These are phyloP conservation scores for Tetragnatha montana DNA, from an alignment of 2,888 invertebrate species.

Conservation along the genomic window DNA sequence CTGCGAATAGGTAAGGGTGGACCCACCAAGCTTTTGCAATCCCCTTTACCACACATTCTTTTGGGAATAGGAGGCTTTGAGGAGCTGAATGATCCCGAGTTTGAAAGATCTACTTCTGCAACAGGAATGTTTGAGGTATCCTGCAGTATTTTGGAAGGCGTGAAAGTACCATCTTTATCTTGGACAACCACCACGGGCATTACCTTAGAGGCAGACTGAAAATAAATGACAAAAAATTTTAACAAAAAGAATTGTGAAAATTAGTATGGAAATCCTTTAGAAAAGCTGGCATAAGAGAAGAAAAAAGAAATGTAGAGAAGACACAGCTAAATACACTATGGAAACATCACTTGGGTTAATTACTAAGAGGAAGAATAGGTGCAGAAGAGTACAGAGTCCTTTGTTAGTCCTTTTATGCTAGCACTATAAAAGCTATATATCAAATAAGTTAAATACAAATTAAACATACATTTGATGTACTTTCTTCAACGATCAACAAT, in stretches of 20 bases:
- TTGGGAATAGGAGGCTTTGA: constrained; percentile 57
- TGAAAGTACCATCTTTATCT: constrained; percentile 15
- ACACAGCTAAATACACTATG: not conserved
- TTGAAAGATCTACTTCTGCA: constrained; percentile 3
- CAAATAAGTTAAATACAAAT: not conserved
- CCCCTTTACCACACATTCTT: constrained; percentile 41
- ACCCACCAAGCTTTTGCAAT: constrained; percentile 19
- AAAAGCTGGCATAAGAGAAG: not conserved
- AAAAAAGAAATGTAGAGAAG: not conserved
- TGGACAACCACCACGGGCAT: constrained; percentile 13
- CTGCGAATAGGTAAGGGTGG: constrained; percentile 44
- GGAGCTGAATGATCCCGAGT: not conserved
- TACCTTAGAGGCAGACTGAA: constrained; percentile 7
- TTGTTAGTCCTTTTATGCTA: not conserved
- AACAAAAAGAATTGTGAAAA: not conserved
- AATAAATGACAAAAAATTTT: not conserved
- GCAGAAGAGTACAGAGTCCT: not conserved
- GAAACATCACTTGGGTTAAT: not conserved
- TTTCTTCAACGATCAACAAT: constrained; percentile 37
- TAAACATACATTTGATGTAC: constrained; percentile 20
- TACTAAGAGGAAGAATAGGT: not conserved
- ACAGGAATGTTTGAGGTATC: not conserved
- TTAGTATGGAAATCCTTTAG: not conserved
- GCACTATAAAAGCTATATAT: not conserved
- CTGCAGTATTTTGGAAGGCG: not conserved